Evolutionary conservation across 2,797 vertebrate genomes (phyloP), one percentile per base, ranked within the genome.

Genomic region (Coendou prehensilis): DNA sequence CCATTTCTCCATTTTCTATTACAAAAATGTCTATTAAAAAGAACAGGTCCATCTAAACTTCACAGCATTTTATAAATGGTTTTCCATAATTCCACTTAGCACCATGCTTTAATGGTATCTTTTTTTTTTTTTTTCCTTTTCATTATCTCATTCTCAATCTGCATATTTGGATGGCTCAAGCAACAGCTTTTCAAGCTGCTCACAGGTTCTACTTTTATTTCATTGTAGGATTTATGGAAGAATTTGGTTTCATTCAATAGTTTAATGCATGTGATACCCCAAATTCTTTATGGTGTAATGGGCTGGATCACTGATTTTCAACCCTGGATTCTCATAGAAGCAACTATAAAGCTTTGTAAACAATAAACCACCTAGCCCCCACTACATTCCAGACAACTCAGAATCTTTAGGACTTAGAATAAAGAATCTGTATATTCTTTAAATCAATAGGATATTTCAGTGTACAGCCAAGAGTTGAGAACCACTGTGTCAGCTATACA

Each of bases 11-110:
- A 96, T 97, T 93, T 93, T 83, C 63, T 93, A 93, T 78, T 63
- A 97, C 0, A 33, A 95, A 96, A 93, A 97, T 93, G 56, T 84
- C 57, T 96, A 13, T 93, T 98, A 91, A 94, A 97, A 95, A 94
- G 91, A 92, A 50, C 33, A 92, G 20, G 64, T 96, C 86, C 91
- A 85, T 50, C 23, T 5, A 76, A 94, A 95, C n/a, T 63, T 76
- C 79, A 84, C 3, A 80, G 28, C 50, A 95, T 96, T 96, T 95
- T 95, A 80, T 63, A 93, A 90, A 91, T 84, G 47, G 67, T 73
- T 94, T 97, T 76, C 45, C 13, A 87, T 75, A 95, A 90, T 80
- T 88, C 90, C 94, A 92, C 95, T 95, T 22, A 90, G 45, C 54
- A 87, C 0, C 73, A 26, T 76, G 75, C 45, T 94, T 81, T 83